Base-by-base conservation (phyloP, 53 echinoderm and acorn worm genomes). In the Zoroaster sp. region DNA sequence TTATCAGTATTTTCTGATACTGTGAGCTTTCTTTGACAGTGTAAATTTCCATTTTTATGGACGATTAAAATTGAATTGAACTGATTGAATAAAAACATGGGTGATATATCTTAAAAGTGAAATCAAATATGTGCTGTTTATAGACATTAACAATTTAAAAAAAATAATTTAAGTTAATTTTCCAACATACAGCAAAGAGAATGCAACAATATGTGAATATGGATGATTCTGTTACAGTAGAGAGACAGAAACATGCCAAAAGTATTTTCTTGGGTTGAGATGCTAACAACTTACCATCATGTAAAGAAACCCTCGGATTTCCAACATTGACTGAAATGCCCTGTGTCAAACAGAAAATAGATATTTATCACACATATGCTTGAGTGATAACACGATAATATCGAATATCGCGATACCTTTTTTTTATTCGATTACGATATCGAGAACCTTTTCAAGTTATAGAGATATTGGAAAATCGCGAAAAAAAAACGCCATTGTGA, bases 251-350 rank as follows among this genome's bases (percentile, higher is more conserved):
- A n/a, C n/a, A n/a, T n/a, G n/a, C n/a, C n/a, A 47, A 40, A 34
- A 34, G 0, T 7, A 2, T 32, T 49, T 13, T 74, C 23, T 44
- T 44, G 21, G 23, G 35, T 32, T 15, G 28, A 59, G 21, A 21
- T 35, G 23, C 8, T 3, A 43, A 17, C 11, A 49, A 85, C 85
- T 85, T 71, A 66, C 90, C 90, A 74, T 89, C 90, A 69, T 81
- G 90, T 59, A 89, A 45, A 30, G 82, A 81, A 7, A 89, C 74
- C 21, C 67, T 6, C 14, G 90, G 90, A 40, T 28, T 74, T 53
- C 81, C 82, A 69, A 89, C 66, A 72, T 43, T 81, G 30, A 89
- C 44, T 51, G 82, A 89, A 30, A 89, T 20, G 14, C 74, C 90
- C 90, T 89, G 82, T 5, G 40, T 37, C 6, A 75, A 75, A 33